These are phyloP conservation scores for Isurus oxyrinchus DNA, from an alignment of 2,113 vertebrate species.

Conservation along the genomic window DNA sequence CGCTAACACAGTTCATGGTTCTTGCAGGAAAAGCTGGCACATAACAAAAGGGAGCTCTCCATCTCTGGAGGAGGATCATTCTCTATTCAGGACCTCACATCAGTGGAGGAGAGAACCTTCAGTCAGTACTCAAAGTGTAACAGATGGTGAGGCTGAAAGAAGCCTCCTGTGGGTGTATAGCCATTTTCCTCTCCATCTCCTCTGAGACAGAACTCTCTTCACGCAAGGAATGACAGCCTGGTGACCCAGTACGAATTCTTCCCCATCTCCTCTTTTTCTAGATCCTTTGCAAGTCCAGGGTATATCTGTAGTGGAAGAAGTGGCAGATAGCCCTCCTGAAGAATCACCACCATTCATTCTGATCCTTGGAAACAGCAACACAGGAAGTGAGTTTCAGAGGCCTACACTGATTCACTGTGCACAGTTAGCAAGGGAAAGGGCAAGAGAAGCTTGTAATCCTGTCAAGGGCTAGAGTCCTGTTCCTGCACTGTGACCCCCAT, in stretches of 20 bases:
- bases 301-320: not conserved
- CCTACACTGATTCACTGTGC: not conserved
- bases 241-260: not conserved
- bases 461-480: not conserved
- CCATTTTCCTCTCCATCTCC: not conserved
- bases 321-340: not conserved
- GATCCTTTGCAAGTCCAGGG: not conserved
- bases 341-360: not conserved
- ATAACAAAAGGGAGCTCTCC: not conserved
- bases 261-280: not conserved
- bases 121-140: not conserved
- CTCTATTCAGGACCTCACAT: not conserved
- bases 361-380: not conserved
- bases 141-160: not conserved
- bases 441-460: not conserved
- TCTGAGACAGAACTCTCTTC: not conserved
- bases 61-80: not conserved
- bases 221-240: not conserved
- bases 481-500: not conserved
- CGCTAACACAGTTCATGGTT: not conserved
- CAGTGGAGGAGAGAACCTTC: not conserved
- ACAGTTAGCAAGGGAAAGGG: not conserved
- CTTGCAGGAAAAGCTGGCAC: not conserved
- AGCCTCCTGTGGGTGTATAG: not conserved
- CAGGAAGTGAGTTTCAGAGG: not conserved